Evolutionary conservation across 2,113 vertebrate genomes (phyloP).

Genomic region (Microcebus jonahi): DNA sequence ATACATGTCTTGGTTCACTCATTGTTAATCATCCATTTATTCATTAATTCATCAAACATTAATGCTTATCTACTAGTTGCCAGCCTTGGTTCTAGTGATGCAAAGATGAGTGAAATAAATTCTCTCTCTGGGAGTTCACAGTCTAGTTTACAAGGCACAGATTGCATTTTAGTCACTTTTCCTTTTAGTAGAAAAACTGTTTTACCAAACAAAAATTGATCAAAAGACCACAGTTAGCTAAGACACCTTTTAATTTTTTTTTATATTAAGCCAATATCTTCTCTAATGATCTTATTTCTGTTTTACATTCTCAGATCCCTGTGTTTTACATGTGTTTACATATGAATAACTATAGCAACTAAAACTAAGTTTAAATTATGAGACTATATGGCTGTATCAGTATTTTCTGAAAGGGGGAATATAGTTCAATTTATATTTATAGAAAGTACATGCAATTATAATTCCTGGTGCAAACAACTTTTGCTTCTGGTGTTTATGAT

Average conservation of each 20-base stretch:
- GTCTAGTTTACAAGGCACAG: background rate
- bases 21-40: background rate
- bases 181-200: background rate
- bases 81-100: background rate
- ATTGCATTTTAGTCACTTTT: slow-evolving; percentile 13
- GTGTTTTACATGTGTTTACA: background rate
- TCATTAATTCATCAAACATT: background rate
- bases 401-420: background rate
- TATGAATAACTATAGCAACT: background rate
- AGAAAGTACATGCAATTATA: background rate
- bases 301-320: background rate
- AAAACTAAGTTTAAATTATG: background rate
- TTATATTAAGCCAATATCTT: background rate
- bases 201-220: background rate
- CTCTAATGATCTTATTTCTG: background rate
- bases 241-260: background rate
- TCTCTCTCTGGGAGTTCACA: background rate
- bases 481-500: background rate
- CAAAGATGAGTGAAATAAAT: background rate
- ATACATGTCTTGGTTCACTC: background rate
- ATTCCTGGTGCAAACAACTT: background rate
- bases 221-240: background rate
- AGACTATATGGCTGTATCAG: background rate
- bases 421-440: background rate
- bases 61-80: background rate